Base-by-base conservation (phyloP, 2,888 invertebrate species). In the Euplagia quadripunctaria region DNA sequence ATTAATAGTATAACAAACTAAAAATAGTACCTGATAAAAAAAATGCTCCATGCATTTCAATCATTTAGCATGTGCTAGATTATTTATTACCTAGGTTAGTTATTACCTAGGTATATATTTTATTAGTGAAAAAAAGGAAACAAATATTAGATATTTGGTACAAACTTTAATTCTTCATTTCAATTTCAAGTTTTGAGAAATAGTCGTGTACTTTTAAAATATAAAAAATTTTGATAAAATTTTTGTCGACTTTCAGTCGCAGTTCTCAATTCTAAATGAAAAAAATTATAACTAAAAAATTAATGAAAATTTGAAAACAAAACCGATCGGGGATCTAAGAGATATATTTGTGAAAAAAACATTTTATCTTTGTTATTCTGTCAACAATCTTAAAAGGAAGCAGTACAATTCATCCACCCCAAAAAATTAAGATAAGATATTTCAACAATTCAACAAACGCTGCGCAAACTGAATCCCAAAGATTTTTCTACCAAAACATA, bases 371-470 rank as follows among this genome's bases (percentile, higher is more conserved):
- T 69, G 12, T 64, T 42, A 11, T 51, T 31, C 17, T 51, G 49
- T 64, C 31, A 70, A 70, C 63, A 61, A 16, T 17, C 14, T 17
- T 46, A 31, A 67, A 52, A 14, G 20, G n/a, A 71, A 71, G 46
- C 46, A 61, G 31, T 42, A 64, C 64, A 68, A 43, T 72, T 64
- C 20, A 64, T 64, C 51, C 46, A 70, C 43, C 42, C 64, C 63
- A 70, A 70, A 67, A 64, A 69, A 51, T 42, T 69, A 69, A 69
- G 63, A 66, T 66, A 49, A 76, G 66, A 74, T 64, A 72, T 70
- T 74, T 64, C 43, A 12, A 75, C 64, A 80, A 78, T 80, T 71
- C 49, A 52, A 70, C 79, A 75, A 82, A 82, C 61, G 51, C 64
- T 73, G 73, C 11, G 17, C 64, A 66, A 31, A 4, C 46, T 42